Conservation (phyloP, 2,888 invertebrate species). For the Euspilapteryx auroguttella region DNA sequence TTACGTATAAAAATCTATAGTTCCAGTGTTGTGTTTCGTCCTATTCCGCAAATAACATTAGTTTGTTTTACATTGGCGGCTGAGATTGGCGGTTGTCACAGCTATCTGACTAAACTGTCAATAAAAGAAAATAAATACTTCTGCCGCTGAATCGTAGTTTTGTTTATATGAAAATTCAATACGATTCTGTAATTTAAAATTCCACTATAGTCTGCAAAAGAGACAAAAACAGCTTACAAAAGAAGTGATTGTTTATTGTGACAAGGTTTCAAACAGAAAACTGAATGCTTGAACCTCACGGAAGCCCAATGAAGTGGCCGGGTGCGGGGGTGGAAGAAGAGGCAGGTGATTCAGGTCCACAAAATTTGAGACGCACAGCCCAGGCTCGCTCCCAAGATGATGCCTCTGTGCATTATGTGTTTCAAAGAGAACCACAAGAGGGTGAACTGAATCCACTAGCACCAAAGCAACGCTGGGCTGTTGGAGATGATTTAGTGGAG, state of each 20-base stretch:
- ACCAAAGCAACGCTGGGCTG: constrained; percentile 83
- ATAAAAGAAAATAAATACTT: too few species aligned
- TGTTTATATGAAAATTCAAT: neutral
- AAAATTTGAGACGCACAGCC: constrained; percentile 67
- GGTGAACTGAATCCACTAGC: constrained; percentile 76
- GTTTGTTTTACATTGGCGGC: constrained; percentile 52
- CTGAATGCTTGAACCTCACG: constrained; percentile 62
- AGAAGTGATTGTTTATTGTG: constrained; percentile 9
- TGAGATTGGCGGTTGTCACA: too few species aligned
- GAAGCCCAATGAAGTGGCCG: constrained; percentile 79
- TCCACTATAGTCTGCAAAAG: constrained; percentile 8
- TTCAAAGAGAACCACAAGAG: constrained; percentile 80
- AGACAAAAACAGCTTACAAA: constrained; percentile 23
- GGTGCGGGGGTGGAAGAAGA: constrained; percentile 70
- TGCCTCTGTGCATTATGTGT: constrained; percentile 91
- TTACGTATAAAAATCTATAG: too few species aligned
- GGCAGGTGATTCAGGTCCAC: constrained; percentile 50
- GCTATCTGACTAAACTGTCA: too few species aligned
- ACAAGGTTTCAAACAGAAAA: constrained; percentile 29
- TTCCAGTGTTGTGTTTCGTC: too few species aligned
- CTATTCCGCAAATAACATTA: too few species aligned
- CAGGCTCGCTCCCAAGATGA: constrained; percentile 83
- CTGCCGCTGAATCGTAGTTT: constrained; percentile 19
- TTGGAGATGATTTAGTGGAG: constrained; percentile 88
- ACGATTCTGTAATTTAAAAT: neutral